Percentiles rank a stretch among this genome's conserved stretches.
Evolutionary conservation across 2,888 invertebrate genomes (phyloP).

Genomic region (Lymantria monacha): DNA sequence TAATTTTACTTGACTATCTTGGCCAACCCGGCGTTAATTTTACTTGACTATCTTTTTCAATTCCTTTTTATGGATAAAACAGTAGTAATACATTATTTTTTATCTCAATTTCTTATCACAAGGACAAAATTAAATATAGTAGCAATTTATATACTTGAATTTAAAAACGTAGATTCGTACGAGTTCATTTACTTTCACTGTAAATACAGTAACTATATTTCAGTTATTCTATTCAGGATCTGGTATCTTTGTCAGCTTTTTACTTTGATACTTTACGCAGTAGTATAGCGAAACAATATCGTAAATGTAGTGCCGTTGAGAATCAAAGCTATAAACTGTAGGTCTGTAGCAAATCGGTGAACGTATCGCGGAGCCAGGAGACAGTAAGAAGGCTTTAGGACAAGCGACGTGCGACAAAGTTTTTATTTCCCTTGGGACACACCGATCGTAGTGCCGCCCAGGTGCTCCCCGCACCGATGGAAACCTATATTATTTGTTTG

Average conservation of each 20-base stretch:
- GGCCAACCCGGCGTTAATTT: too few species aligned
- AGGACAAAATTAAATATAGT: too few species aligned
- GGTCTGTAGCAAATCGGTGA: slow-evolving; percentile 73
- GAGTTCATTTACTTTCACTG: too few species aligned
- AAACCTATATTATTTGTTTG: slow-evolving; percentile 82
- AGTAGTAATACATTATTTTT: too few species aligned
- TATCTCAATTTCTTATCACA: too few species aligned
- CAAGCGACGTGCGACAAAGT: slow-evolving; percentile 80
- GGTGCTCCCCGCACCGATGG: slow-evolving; percentile 73
- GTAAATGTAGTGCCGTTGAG: slow-evolving; percentile 73
- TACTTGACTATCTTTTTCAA: too few species aligned
- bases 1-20: too few species aligned
- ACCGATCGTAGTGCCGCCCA: slow-evolving; percentile 79
- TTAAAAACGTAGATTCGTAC: too few species aligned
- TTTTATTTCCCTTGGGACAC: slow-evolving; percentile 80
- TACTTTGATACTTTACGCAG: slow-evolving; percentile 54
- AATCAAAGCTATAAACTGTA: slow-evolving; percentile 77
- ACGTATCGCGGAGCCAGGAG: slow-evolving; percentile 64
- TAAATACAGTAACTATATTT: slow-evolving; percentile 7
- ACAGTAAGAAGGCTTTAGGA: slow-evolving; percentile 77
- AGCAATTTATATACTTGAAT: too few species aligned
- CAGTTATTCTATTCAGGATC: slow-evolving; percentile 28
- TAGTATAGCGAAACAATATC: slow-evolving; percentile 72
- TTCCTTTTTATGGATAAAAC: too few species aligned
- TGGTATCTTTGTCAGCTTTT: slow-evolving; percentile 33